phyloP scores from a whole-genome alignment of 2,113 vertebrate genomes.

The Oncorhynchus masou region DNA sequence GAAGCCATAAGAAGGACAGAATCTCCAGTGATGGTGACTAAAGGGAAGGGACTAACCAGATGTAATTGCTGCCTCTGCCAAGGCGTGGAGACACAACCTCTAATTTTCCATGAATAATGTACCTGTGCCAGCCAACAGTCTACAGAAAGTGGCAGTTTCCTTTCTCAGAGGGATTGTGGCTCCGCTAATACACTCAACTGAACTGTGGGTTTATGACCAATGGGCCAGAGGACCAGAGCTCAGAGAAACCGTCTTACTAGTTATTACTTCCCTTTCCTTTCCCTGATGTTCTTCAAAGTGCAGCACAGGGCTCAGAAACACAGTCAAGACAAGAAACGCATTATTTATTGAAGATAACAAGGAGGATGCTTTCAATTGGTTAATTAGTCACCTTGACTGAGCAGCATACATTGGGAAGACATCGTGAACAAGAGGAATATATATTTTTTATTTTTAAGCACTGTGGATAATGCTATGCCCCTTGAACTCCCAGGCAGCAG shows the following conservation, averaged over 20 bases:
- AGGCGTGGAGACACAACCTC: constrained; percentile 63
- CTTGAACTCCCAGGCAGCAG: background rate
- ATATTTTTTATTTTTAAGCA: constrained; percentile 14
- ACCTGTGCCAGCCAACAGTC: constrained; percentile 47
- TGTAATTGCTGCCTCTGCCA: constrained; percentile 63
- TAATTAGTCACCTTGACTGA: background rate
- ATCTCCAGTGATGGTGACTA: constrained; percentile 50
- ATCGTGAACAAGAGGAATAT: constrained; percentile 9
- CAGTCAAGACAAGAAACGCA: background rate
- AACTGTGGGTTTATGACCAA: constrained; percentile 61
- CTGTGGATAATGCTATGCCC: constrained; percentile 18
- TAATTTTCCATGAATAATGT: constrained; percentile 74
- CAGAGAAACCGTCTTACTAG: constrained; percentile 16
- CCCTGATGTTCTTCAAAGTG: constrained; percentile 8
- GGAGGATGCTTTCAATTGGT: background rate
- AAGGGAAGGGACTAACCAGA: constrained; percentile 41
- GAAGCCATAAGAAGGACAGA: constrained; percentile 44
- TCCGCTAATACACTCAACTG: constrained; percentile 60
- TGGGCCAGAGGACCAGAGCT: constrained; percentile 42
- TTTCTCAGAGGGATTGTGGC: constrained; percentile 68
- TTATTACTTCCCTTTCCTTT: too few relatives aligned
- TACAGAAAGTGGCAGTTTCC: constrained; percentile 68
- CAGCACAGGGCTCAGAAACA: constrained; percentile 30
- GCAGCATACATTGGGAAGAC: constrained; percentile 13
- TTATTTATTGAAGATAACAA: constrained; percentile 1